These are phyloP conservation scores for Drosophila cardini DNA, from an alignment of 1,140 invertebrate genomes.

Conservation along the genomic window DNA sequence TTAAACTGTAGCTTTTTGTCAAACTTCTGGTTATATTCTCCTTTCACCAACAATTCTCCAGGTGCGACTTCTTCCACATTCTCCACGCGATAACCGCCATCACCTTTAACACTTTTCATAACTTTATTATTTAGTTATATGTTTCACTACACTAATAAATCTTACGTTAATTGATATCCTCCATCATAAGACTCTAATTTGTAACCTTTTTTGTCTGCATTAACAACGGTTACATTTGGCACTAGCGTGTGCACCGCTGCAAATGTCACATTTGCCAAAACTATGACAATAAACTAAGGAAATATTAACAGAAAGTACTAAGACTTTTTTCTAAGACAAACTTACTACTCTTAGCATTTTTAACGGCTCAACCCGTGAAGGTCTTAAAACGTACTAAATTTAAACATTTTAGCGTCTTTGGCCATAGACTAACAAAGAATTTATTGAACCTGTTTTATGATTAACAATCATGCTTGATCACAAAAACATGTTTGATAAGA, in stretches of 20 bases:
- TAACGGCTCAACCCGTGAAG: neutral
- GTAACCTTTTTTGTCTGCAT: neutral
- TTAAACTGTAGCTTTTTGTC: neutral
- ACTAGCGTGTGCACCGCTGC: neutral
- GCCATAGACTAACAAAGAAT: neutral
- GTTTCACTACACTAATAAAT: too few relatives aligned
- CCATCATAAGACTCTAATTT: neutral
- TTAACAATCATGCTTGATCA: too few relatives aligned
- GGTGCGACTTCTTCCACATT: neutral
- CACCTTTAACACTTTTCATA: neutral
- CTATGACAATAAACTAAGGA: neutral
- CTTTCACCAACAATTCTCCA: neutral
- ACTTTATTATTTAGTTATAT: too few relatives aligned
- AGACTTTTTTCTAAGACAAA: neutral
- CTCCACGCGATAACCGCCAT: neutral
- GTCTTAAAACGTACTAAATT: neutral
- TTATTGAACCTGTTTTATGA: neutral
- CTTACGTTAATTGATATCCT: neutral
- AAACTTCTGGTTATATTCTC: neutral
- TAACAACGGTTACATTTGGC: neutral
- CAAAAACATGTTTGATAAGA: too few relatives aligned
- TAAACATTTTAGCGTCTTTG: neutral
- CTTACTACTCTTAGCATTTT: constrained; percentile 1
- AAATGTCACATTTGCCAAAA: neutral
- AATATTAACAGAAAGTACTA: neutral